A percentile compares a stretch with the other conserved stretches of the same genome.
Conservation (phyloP, 2,113 vertebrate genomes). For the Pollimyrus isidori region DNA sequence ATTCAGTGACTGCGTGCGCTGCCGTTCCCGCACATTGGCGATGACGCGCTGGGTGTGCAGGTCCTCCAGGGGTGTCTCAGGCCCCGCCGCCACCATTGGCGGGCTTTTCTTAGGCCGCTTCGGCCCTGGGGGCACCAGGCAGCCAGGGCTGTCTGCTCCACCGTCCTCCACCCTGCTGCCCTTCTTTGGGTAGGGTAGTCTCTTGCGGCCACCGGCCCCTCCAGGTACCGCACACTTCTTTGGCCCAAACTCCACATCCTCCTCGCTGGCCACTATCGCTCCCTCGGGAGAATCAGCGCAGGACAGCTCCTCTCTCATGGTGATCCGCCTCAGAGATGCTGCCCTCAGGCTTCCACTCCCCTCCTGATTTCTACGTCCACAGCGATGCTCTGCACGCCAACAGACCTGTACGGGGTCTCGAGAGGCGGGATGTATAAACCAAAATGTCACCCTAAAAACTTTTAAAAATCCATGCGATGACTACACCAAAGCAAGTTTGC, state of each 20-base stretch:
- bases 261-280: constrained; percentile 68
- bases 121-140: constrained; percentile 44
- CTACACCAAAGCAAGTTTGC: constrained; percentile 11
- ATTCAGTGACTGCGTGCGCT: constrained; percentile 78
- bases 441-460: background rate
- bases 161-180: constrained; percentile 46
- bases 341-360: constrained; percentile 4
- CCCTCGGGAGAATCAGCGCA: constrained; percentile 72
- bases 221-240: constrained; percentile 49
- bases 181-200: constrained; percentile 56
- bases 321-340: constrained; percentile 28
- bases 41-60: constrained; percentile 75
- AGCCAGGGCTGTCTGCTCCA: constrained; percentile 44
- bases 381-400: background rate
- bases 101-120: constrained; percentile 59
- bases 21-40: constrained; percentile 77
- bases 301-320: constrained; percentile 72
- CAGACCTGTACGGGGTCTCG: background rate
- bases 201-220: constrained; percentile 52
- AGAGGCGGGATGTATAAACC: background rate
- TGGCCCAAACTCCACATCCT: constrained; percentile 61
- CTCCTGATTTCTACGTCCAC: background rate
- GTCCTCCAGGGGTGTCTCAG: constrained; percentile 68
- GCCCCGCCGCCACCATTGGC: constrained; percentile 44
- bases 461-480: constrained; percentile 44